phyloP scores from a whole-genome alignment of 1,140 invertebrate species.

The Bombus ignitus region DNA sequence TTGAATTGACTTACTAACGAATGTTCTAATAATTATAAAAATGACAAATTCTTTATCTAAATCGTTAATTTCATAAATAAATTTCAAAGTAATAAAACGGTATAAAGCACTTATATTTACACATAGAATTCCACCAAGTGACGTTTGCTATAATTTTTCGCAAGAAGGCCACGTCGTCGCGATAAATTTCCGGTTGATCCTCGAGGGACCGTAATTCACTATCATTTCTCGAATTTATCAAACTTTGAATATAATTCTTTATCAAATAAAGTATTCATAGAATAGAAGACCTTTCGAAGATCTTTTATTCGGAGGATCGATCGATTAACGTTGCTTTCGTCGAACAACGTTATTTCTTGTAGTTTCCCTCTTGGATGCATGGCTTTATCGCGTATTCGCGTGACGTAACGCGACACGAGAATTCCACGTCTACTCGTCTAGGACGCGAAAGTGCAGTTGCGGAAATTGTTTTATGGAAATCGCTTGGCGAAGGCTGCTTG shows the following conservation, averaged over 20 bases:
- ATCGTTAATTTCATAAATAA: neutral
- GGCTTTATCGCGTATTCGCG: constrained; percentile 36
- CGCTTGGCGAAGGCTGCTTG: neutral
- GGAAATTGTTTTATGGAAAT: constrained; percentile 49
- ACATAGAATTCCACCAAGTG: neutral
- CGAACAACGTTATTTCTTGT: neutral
- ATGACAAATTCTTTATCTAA: neutral
- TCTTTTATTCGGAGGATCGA: neutral
- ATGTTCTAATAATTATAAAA: neutral
- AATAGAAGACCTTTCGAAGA: neutral
- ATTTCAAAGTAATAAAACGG: neutral
- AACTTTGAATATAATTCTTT: neutral
- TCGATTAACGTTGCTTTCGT: neutral
- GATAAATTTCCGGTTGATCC: neutral
- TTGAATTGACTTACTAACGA: neutral
- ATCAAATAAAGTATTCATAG: neutral
- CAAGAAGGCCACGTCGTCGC: neutral
- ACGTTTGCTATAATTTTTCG: constrained; percentile 3
- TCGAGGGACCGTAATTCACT: neutral
- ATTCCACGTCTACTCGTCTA: constrained; percentile 16
- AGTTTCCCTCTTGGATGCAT: neutral
- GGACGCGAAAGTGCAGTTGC: constrained; percentile 33
- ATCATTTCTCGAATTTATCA: neutral
- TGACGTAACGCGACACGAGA: constrained; percentile 36
- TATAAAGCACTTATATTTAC: neutral